These are phyloP conservation scores for Myrmecophaga tridactyla DNA, from an alignment of 2,113 vertebrate genomes.

Conservation along the genomic window DNA sequence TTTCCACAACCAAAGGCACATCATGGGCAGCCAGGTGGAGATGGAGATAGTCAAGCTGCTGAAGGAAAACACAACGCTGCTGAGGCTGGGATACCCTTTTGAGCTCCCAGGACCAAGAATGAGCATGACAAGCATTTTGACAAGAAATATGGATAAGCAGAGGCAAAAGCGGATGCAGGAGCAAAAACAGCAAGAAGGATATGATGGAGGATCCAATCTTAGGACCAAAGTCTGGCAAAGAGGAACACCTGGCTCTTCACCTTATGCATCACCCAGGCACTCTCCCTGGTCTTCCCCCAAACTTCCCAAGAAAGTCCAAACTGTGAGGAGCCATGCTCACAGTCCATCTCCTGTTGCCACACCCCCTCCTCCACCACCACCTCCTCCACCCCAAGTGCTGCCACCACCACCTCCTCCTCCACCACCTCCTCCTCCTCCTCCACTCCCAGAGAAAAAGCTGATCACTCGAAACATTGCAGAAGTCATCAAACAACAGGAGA, in stretches of 20 bases:
- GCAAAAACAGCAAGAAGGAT: constrained; percentile 85
- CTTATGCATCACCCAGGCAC: constrained; percentile 87
- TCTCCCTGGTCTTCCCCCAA: constrained; percentile 94
- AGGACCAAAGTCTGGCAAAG: constrained; percentile 89
- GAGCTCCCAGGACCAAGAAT: constrained; percentile 96
- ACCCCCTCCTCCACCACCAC: constrained; percentile 67
- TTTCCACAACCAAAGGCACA: constrained; percentile 98
- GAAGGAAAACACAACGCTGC: constrained; percentile 92
- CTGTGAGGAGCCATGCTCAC: constrained; percentile 82
- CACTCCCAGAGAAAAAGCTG: constrained; percentile 84
- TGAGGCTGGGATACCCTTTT: constrained; percentile 97
- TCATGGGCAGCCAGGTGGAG: constrained; percentile 97
- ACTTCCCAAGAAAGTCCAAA: constrained; percentile 79
- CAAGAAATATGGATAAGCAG: constrained; percentile 96
- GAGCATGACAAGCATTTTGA: constrained; percentile 97
- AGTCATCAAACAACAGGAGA: constrained; percentile 94
- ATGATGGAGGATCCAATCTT: constrained; percentile 80
- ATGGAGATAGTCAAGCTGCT: constrained; percentile 97
- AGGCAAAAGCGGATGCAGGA: constrained; percentile 95
- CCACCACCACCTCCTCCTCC: constrained; percentile 75
- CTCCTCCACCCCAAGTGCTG: constrained; percentile 74
- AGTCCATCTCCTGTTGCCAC: constrained; percentile 57
- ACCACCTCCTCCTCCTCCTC: constrained; percentile 70
- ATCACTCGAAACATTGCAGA: constrained; percentile 95
- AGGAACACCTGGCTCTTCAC: constrained; percentile 89